Conservation (phyloP, 2,797 vertebrate species). For the Hephaestus fuliginosus region DNA sequence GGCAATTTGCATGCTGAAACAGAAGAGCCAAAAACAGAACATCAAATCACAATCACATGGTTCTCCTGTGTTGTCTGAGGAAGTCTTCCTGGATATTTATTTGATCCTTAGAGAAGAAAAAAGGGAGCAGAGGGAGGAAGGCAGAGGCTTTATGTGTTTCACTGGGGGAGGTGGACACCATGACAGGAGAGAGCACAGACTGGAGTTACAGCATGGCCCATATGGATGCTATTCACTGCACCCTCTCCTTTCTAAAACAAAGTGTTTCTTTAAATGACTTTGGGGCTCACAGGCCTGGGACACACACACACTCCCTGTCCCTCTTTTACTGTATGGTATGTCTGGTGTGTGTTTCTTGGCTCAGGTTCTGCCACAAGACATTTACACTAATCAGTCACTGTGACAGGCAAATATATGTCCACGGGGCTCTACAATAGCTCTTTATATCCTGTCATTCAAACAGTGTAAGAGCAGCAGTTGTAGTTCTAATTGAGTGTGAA, state of each 20-base stretch:
- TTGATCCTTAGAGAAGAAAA: conserved; percentile 53
- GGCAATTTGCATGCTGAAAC: conserved; percentile 66
- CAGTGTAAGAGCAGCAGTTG: conserved; percentile 33
- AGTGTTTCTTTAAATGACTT: conserved; percentile 60
- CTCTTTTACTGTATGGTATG: conserved; percentile 34
- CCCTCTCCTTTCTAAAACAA: conserved; percentile 56
- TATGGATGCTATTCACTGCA: conserved; percentile 75
- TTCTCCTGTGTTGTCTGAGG: conserved; percentile 37
- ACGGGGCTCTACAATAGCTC: conserved; percentile 43
- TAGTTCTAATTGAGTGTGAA: conserved; percentile 69
- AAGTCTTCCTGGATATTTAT: conserved; percentile 53
- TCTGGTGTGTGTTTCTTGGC: conserved; percentile 72
- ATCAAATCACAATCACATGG: conserved; percentile 57
- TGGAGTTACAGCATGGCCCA: conserved; percentile 54
- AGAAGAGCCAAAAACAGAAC: conserved; percentile 64
- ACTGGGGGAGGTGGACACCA: conserved; percentile 53
- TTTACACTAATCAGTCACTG: conserved; percentile 70
- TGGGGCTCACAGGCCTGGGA: conserved; percentile 34
- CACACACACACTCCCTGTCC: conserved; percentile 21
- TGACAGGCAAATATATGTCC: conserved; percentile 65
- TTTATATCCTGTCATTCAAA: conserved; percentile 61
- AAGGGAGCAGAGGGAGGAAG: conserved; percentile 18
- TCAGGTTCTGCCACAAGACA: conserved; percentile 62
- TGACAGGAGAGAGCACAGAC: conserved; percentile 48
- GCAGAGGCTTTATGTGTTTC: conserved; percentile 56